Base-by-base conservation (phyloP, 2,113 vertebrate genomes). In the Dendrocopos noguchii region DNA sequence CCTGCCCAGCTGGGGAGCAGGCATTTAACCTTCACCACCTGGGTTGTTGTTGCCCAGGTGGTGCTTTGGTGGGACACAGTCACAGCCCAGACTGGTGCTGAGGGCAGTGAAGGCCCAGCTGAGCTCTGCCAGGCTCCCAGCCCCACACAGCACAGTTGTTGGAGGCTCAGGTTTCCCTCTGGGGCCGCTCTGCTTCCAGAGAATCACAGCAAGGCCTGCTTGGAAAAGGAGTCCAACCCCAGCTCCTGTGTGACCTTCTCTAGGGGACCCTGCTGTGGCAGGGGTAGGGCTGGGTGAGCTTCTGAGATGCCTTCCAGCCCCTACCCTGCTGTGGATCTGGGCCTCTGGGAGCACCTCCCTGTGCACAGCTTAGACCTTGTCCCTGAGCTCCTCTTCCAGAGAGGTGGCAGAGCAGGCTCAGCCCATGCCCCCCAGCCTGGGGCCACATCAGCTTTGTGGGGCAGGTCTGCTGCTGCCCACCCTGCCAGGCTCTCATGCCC, bases 51-150 rank as follows among this genome's bases (percentile, higher is more conserved):
- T 74, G 67, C 31, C 15, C 29, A 29, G 4, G 21, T 1, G 5
- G 39, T 72, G 59, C 34, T 1, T 1, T 1, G 60, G 25, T 8
- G 36, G 63, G 55, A 33, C 8, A 1, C 0, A 19, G 29, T 78
- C 21, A 15, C 29, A 72, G 53, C 46, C 21, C 8, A 15, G 17
- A 15, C 4, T 0, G 3, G 3, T 50, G 73, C 55, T 0, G 1
- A 61, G 14, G 46, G 33, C 55, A 47, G 8, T 7, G 12, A 46
- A 11, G 1, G 2, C 14, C 42, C 15, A 0, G 5, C 25, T 2
- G 0, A 42, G 56, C 52, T 42, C 57, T 88, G 65, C 75, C 59
- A 28, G 47, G 59, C 42, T 81, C 34, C 64, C 33, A 34, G 1
- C 42, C 25, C 28, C 3, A 1, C 59, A 52, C 3, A 31, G 57